phyloP scores from a whole-genome alignment of 2,888 invertebrate genomes.

The Tupiocoris notatus region DNA sequence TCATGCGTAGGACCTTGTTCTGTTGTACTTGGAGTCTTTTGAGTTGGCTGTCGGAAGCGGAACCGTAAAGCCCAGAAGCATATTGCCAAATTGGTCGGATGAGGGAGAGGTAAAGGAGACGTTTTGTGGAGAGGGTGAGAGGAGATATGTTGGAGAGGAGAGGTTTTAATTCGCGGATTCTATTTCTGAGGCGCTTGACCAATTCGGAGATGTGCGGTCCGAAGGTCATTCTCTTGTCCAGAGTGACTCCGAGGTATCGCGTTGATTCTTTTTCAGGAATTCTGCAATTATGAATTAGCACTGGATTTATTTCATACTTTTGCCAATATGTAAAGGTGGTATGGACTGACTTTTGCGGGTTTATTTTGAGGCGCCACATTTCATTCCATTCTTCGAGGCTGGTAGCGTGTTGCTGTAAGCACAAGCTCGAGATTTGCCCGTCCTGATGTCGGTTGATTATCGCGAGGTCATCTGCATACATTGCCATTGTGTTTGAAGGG shows the following conservation, averaged over 20 bases:
- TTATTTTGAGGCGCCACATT: conserved; percentile 3
- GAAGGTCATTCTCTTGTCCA: background rate
- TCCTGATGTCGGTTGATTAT: background rate
- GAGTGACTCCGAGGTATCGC: background rate
- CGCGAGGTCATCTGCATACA: conserved; percentile 17
- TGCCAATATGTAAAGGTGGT: conserved; percentile 8
- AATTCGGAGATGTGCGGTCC: background rate
- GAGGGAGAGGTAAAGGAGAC: background rate
- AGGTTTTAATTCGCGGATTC: background rate
- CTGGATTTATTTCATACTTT: no score
- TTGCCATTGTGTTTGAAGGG: conserved; percentile 4
- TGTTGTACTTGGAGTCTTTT: background rate
- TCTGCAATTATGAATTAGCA: no score
- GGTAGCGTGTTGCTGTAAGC: background rate
- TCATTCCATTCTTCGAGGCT: conserved; percentile 1
- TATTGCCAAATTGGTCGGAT: conserved; percentile 20
- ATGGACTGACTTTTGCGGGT: conserved; percentile 5
- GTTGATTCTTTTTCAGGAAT: background rate
- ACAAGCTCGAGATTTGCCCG: background rate
- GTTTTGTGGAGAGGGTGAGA: conserved; percentile 1
- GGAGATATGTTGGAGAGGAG: background rate
- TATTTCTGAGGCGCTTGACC: conserved; percentile 1
- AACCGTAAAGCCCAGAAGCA: conserved; percentile 3
- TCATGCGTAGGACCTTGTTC: conserved; percentile 7
- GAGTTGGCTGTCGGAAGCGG: background rate